Percentiles rank a stretch among this genome's conserved stretches.
These are phyloP conservation scores for Palythoa grandiflora DNA, from an alignment of 92 coral and sea anemone species.

Conservation along the genomic window DNA sequence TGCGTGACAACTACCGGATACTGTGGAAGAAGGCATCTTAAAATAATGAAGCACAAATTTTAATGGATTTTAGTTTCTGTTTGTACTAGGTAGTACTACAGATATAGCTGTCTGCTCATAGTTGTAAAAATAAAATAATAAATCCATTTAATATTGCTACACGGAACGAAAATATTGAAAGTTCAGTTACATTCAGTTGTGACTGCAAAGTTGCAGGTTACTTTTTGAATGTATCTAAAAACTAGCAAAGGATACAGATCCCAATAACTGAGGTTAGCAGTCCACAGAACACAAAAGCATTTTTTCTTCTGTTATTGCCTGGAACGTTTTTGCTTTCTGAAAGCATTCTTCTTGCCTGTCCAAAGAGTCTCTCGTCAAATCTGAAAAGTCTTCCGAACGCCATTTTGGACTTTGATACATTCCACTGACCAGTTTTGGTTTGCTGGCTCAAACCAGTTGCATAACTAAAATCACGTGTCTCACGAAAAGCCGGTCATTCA, in stretches of 20 bases:
- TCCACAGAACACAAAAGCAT: constrained; percentile 81
- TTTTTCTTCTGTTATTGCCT: constrained; percentile 65
- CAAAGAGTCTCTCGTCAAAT: constrained; percentile 64
- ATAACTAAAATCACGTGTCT: neutral
- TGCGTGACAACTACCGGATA: neutral
- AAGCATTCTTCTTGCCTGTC: constrained; percentile 58
- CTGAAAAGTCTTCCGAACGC: constrained; percentile 59
- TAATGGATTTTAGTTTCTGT: neutral
- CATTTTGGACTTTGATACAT: constrained; percentile 63
- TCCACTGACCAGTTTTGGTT: constrained; percentile 65
- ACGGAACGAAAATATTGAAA: neutral
- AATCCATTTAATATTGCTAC: neutral
- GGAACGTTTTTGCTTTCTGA: constrained; percentile 51
- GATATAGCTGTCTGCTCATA: neutral
- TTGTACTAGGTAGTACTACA: neutral
- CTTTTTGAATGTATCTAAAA: neutral
- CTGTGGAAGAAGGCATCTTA: neutral
- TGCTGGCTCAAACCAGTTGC: constrained; percentile 31
- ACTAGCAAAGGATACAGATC: constrained; percentile 91
- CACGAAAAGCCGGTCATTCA: neutral
- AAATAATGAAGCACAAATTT: neutral
- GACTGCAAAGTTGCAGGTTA: neutral
- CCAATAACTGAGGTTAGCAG: constrained; percentile 90
- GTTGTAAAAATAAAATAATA: neutral
- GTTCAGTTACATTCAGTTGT: neutral